Base-by-base conservation (phyloP, 2,888 invertebrate genomes). In the Xestia rhomboidea region DNA sequence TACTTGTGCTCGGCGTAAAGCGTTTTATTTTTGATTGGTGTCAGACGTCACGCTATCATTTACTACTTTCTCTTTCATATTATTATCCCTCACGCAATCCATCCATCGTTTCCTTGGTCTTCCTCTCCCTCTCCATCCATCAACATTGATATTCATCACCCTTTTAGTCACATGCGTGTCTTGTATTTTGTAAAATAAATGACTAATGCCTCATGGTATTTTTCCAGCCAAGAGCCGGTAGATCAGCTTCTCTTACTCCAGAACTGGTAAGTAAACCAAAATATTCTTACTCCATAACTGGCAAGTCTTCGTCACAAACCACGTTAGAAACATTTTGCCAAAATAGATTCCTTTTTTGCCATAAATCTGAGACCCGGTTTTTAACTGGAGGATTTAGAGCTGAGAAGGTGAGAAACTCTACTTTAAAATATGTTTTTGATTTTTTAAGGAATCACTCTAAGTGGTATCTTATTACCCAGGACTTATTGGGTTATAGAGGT, bases 181-280 rank as follows among this genome's bases (percentile, higher is more conserved):
- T 27, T n/a, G n/a, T 51, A 24, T 54, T 57, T 27, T 2, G 15
- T 27, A 41, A 41, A 7, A 15, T 57, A 27, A 57, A 15, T 21
- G 4, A 60, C 21, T 30, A 30, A 60, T 1, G 8, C 21, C 4
- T 60, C 21, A 30, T 30, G 13, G 13, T 64, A 18, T 64, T 41
- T 8, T 92, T 92, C 76, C 95, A 97, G 97, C 97, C 97, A 68
- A 95, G 97, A 89, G 97, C 97, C 34, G 97, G 97, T 38, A 95
- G 97, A 90, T 97, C 97, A 77, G 97, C 97, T 10, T 97, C 97
- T 13, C 94, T 97, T 21, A 97, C 97, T 38, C 97, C 97, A 18
- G 97, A 97, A 92, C 91, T 97, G 95, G 97, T 97, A 94, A 97
- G 97, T n/a, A 8, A 41, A n/a, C 15, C 41, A 15, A n/a, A 15